A percentile compares a stretch with the other conserved stretches of the same genome.
Conservation (phyloP, 2,113 vertebrate genomes). For the Microtus montanus region DNA sequence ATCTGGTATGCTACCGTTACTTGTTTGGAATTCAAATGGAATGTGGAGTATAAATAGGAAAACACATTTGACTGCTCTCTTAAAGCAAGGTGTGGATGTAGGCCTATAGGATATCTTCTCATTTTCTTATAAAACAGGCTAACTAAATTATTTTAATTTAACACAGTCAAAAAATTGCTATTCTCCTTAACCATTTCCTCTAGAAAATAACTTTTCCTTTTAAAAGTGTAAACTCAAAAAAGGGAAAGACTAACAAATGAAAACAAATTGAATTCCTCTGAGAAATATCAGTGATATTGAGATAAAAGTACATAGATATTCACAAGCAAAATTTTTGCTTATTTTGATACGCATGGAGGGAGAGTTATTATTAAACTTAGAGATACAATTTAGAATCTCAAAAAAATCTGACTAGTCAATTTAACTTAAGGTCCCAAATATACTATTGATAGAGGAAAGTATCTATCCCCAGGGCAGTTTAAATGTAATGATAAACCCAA, state of each 20-base stretch:
- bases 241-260: not conserved
- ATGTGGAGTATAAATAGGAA: constrained; percentile 3
- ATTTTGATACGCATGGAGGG: not conserved
- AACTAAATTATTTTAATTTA: not conserved
- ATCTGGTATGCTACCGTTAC: not conserved
- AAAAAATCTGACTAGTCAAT: not conserved
- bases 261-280: not conserved
- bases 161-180: not conserved
- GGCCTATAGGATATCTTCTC: not conserved
- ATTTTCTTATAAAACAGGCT: not conserved
- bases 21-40: constrained; percentile 14
- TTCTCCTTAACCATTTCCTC: not conserved
- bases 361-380: not conserved
- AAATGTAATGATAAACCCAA: not conserved
- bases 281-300: not conserved
- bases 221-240: not conserved
- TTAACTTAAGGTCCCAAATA: not conserved
- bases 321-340: not conserved
- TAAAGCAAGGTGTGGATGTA: not conserved
- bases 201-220: not conserved
- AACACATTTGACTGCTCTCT: not conserved
- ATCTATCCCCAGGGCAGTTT: not conserved
- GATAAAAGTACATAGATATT: not conserved
- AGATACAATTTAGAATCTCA: not conserved
- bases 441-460: not conserved